Conservation (phyloP, 2,888 invertebrate species). For the Metopia argyrocephala region DNA sequence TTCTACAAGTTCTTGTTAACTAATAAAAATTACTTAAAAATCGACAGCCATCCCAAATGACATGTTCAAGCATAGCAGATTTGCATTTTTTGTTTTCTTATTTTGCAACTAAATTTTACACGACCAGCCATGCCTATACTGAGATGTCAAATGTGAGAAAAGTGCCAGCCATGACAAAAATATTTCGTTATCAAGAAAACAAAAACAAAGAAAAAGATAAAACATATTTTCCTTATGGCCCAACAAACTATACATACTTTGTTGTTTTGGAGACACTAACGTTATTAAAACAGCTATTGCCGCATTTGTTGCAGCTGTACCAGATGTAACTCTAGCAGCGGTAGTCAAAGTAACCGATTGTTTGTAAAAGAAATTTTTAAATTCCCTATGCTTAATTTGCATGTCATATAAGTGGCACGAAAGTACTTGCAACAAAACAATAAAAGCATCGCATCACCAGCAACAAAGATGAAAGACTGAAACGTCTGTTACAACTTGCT, state of each 20-base stretch:
- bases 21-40: slow-evolving; percentile 23
- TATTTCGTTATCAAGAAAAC: not conserved
- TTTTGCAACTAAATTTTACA: slow-evolving; percentile 1
- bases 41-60: slow-evolving; percentile 41
- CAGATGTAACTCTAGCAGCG: slow-evolving; percentile 16
- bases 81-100: not conserved
- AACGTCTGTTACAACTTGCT: slow-evolving; percentile 53
- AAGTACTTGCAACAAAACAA: slow-evolving; percentile 21
- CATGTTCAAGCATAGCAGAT: slow-evolving; percentile 24
- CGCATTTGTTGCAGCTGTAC: slow-evolving; percentile 33
- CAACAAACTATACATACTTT: not conserved
- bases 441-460: not conserved
- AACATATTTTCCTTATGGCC: not conserved
- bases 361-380: slow-evolving; percentile 37
- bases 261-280: slow-evolving; percentile 5
- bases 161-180: slow-evolving; percentile 15
- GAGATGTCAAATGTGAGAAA: slow-evolving; percentile 47
- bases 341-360: slow-evolving; percentile 44
- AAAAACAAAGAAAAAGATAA: no score
- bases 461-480: not conserved
- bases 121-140: slow-evolving; percentile 26
- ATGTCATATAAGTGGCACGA: slow-evolving; percentile 45
- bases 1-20: not conserved
- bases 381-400: slow-evolving; percentile 61
- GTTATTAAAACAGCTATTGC: not conserved